A percentile compares a stretch with the other conserved stretches of the same genome.
Conservation (phyloP, 2,888 invertebrate species). For the Epinotia bilunana region DNA sequence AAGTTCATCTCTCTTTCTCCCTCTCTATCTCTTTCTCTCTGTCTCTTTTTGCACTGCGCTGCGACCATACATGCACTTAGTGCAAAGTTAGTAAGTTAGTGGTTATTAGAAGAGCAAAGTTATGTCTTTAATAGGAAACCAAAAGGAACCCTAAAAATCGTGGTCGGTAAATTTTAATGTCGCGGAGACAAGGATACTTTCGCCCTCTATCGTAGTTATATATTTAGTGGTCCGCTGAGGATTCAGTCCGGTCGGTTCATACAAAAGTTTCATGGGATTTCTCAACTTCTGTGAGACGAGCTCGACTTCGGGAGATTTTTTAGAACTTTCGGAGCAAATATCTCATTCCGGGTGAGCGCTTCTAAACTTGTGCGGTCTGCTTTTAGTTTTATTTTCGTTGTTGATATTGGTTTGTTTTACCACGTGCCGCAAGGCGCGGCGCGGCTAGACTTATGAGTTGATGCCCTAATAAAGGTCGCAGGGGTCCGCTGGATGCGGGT, state of each 20-base stretch:
- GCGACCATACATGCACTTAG: too few relatives aligned
- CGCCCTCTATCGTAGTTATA: constrained; percentile 25
- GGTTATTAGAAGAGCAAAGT: too few relatives aligned
- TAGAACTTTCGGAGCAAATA: constrained; percentile 31
- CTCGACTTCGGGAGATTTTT: constrained; percentile 15
- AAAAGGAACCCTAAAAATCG: constrained; percentile 21
- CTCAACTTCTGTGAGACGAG: constrained; percentile 51
- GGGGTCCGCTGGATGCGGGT: too few relatives aligned
- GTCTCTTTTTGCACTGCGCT: too few relatives aligned
- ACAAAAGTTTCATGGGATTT: constrained; percentile 55
- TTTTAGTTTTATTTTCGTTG: constrained; percentile 12
- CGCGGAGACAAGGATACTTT: constrained; percentile 4
- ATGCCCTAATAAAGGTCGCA: too few relatives aligned
- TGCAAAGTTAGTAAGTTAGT: too few relatives aligned
- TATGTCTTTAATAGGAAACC: background rate
- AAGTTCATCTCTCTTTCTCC: too few relatives aligned
- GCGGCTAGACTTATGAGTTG: too few relatives aligned
- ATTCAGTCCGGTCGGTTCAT: constrained; percentile 49
- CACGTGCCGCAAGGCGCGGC: too few relatives aligned
- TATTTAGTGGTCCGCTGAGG: constrained; percentile 48
- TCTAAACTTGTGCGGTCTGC: constrained; percentile 23
- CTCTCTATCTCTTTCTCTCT: too few relatives aligned
- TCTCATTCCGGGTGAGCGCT: constrained; percentile 29
- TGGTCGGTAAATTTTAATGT: constrained; percentile 46
- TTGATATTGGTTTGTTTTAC: constrained; percentile 7